Evolutionary conservation across 1,140 invertebrate species (phyloP).

Genomic region (Akabosia matsudoensis): DNA sequence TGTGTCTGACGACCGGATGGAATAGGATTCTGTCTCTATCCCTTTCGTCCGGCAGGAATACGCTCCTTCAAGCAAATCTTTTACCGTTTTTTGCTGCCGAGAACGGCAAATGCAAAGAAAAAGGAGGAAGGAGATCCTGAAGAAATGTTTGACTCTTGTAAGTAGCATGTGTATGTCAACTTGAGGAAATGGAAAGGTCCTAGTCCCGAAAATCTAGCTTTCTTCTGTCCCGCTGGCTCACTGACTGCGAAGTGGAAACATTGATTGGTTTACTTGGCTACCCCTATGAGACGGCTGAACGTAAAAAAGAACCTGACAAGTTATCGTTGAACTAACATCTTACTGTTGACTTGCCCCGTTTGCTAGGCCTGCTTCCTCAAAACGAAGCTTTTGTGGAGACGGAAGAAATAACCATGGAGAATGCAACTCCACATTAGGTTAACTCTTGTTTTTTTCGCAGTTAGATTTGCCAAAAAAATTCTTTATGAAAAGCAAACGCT

Average conservation of each 20-base stretch:
- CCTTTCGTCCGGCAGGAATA: neutral
- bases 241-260: slow-evolving; percentile 12
- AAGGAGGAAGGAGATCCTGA: neutral
- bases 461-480: no score
- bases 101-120: neutral
- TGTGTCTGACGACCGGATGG: neutral
- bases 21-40: neutral
- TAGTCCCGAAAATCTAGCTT: neutral
- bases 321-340: neutral
- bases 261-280: slow-evolving; percentile 7
- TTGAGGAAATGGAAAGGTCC: neutral
- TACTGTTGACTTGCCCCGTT: neutral
- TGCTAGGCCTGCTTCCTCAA: no score
- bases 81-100: neutral
- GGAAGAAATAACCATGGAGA: no score
- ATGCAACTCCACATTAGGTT: no score
- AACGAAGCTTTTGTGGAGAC: neutral
- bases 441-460: no score
- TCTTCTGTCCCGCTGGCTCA: slow-evolving; percentile 1
- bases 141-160: neutral
- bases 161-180: neutral
- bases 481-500: no score
- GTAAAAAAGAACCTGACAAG: neutral
- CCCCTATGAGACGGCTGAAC: neutral
- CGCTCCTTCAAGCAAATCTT: neutral